Evolutionary conservation across 2,888 invertebrate species (phyloP), one percentile per base, ranked within the genome.

Genomic region (Scaptomyza parva): DNA sequence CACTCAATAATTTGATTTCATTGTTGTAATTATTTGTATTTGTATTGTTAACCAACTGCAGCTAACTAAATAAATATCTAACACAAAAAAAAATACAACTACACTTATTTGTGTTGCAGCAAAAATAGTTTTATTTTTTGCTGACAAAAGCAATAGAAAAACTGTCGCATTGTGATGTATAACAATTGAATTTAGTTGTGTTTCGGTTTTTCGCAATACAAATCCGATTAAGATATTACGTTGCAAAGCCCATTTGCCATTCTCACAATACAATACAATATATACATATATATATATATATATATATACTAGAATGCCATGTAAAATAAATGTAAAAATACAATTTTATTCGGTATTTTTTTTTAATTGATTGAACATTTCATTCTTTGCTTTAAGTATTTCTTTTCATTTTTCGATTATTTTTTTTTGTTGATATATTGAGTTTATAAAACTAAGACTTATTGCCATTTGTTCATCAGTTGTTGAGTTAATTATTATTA

Each of bases 401-500:
- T 1, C 7, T n/a, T 37, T 37, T n/a, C n/a, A n/a, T n/a, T n/a
- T n/a, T n/a, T n/a, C n/a, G n/a, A n/a, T n/a, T n/a, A n/a, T 3
- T 12, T 22, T 17, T 24, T 17, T 35, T 1, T 12, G 9, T 33
- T 59, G 22, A 45, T 60, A 12, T 39, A 39, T 59, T 20, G 11
- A 18, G 28, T 18, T 18, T n/a, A 14, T 0, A 39, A n/a, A n/a
- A 22, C 18, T 12, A 24, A 12, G 28, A 60, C 8, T 60, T 60
- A 47, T 60, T 39, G 18, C 20, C 1, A 2, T 6, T 8, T 22
- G 24, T 43, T 17, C 28, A 30, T 52, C 62, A 52, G 37, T 37
- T 37, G 33, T 63, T 63, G 43, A 63, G 43, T 52, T 52, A 44
- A 63, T 63, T 63, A 63, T 53, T 63, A 63, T 53, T 35, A 44